phyloP scores from a whole-genome alignment of 2,888 invertebrate species.

The Ochropacha duplaris region DNA sequence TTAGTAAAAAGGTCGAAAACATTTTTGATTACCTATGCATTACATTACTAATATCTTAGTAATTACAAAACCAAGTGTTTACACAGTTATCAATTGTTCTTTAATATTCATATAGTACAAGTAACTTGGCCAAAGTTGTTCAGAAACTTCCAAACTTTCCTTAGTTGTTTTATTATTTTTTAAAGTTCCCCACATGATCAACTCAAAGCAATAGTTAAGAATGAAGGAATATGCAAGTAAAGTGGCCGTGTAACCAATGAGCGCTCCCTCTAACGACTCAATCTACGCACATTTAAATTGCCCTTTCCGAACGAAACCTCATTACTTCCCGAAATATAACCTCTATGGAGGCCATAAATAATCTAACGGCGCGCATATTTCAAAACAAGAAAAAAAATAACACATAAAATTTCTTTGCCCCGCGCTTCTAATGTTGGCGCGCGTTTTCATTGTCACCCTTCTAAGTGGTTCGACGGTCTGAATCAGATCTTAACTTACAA shows the following conservation, averaged over 20 bases:
- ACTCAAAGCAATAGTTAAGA: constrained; percentile 18
- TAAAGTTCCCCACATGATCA: background rate
- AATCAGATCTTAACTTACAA: background rate
- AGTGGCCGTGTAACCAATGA: constrained; percentile 53
- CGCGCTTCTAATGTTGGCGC: constrained; percentile 71
- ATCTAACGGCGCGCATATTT: constrained; percentile 81
- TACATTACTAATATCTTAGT: too few species aligned
- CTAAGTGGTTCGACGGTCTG: background rate
- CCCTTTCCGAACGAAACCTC: constrained; percentile 81
- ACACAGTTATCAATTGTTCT: too few species aligned
- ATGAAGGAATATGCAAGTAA: constrained; percentile 34
- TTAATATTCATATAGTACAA: too few species aligned
- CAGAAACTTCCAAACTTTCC: too few species aligned
- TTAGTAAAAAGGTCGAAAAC: too few species aligned
- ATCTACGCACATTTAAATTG: constrained; percentile 81
- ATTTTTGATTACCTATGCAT: too few species aligned
- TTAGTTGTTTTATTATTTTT: too few species aligned
- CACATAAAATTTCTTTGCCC: constrained; percentile 80
- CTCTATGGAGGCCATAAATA: constrained; percentile 82
- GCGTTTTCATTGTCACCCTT: constrained; percentile 50
- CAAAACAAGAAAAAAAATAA: constrained; percentile 81
- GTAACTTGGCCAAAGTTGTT: too few species aligned
- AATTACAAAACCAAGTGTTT: too few species aligned
- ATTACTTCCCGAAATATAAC: constrained; percentile 82
- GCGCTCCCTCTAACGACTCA: constrained; percentile 71